Evolutionary conservation across 2,888 invertebrate species (phyloP).

Genomic region (Fabriciana adippe): DNA sequence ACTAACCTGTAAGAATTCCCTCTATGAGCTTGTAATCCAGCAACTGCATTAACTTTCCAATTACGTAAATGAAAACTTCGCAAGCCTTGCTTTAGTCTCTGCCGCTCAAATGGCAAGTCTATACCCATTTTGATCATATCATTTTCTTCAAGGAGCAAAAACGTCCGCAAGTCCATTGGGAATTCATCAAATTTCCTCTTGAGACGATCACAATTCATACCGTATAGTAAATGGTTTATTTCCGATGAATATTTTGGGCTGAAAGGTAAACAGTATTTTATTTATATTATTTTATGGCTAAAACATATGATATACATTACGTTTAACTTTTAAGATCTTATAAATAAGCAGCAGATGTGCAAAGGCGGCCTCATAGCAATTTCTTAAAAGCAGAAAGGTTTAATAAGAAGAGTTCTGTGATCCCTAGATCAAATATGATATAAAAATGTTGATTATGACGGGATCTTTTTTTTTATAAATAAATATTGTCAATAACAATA

Average conservation of each 20-base stretch:
- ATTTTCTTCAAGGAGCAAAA: slow-evolving; percentile 81
- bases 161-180: slow-evolving; percentile 78
- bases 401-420: too few relatives aligned
- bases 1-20: slow-evolving; percentile 69
- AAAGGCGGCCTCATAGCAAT: too few relatives aligned
- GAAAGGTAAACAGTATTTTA: slow-evolving; percentile 40
- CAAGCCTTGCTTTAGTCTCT: slow-evolving; percentile 78
- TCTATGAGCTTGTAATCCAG: slow-evolving; percentile 67
- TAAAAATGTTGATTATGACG: too few relatives aligned
- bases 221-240: slow-evolving; percentile 80
- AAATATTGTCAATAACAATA: too few relatives aligned
- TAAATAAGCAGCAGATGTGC: too few relatives aligned
- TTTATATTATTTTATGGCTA: too few relatives aligned
- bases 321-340: too few relatives aligned
- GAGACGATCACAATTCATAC: slow-evolving; percentile 82
- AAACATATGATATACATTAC: too few relatives aligned
- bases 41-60: slow-evolving; percentile 77
- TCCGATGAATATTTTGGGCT: slow-evolving; percentile 79
- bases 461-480: too few relatives aligned
- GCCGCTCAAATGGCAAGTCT: slow-evolving; percentile 82
- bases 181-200: slow-evolving; percentile 69
- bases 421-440: too few relatives aligned
- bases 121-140: slow-evolving; percentile 83
- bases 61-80: slow-evolving; percentile 82
- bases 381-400: too few relatives aligned